A percentile compares a stretch with the other conserved stretches of the same genome.
These are phyloP conservation scores for Panthera uncia DNA, from an alignment of 2,113 vertebrate species.

Conservation along the genomic window DNA sequence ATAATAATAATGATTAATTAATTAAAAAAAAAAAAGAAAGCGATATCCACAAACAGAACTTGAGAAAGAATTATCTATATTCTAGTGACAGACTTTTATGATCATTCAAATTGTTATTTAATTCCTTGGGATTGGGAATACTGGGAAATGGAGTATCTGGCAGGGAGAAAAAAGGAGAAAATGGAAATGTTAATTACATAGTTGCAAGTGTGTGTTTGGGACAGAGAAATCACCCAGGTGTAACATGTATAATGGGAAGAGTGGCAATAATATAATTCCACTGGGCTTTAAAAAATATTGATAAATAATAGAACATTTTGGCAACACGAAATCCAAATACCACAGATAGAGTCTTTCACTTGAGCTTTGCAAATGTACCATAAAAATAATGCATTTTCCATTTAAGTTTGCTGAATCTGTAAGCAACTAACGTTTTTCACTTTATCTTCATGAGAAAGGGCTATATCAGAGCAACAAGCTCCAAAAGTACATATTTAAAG, in stretches of 20 bases:
- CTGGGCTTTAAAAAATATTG: neutral
- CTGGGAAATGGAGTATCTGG: neutral
- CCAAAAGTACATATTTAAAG: neutral
- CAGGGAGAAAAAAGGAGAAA: neutral
- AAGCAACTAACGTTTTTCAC: neutral
- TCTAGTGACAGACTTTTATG: neutral
- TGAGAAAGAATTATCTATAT: neutral
- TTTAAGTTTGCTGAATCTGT: neutral
- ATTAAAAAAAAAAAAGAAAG: neutral
- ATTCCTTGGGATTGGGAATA: neutral
- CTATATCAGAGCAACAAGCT: neutral
- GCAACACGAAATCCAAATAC: neutral
- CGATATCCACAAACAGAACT: neutral
- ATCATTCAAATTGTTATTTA: neutral
- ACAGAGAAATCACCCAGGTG: neutral
- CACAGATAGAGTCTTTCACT: neutral
- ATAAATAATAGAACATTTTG: neutral
- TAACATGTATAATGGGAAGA: neutral
- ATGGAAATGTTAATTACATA: neutral
- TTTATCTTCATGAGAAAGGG: neutral
- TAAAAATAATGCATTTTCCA: neutral
- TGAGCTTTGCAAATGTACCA: neutral
- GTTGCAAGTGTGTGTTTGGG: neutral
- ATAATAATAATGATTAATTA: no score
- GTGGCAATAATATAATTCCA: neutral